Base-by-base conservation (phyloP, 2,113 vertebrate genomes). In the Hymenochirus boettgeri region DNA sequence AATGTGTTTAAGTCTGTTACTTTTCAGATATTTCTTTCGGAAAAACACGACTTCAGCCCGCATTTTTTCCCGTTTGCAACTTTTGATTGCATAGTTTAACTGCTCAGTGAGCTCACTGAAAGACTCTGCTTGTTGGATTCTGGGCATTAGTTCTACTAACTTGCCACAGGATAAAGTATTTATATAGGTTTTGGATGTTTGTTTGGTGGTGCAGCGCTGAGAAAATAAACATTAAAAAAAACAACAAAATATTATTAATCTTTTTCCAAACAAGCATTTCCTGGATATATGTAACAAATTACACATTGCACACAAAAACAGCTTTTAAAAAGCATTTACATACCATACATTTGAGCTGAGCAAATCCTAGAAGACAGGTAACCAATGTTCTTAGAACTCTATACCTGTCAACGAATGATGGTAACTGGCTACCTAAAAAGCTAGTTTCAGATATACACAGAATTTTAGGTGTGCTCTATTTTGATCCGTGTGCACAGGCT, bases 1-100 rank as follows among this genome's bases (percentile, higher is more conserved):
- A 53, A 87, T 77, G 0, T 88, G 82, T 64, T 85, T 83, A 39
- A 89, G 74, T n/a, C 83, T 76, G 31, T 82, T 84, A 71, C 77
- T 86, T 80, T 87, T 88, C 70, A 89, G 52, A 72, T 85, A 79
- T 60, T 86, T 87, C 59, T 57, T 80, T 47, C 82, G 72, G 51
- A 90, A 76, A 72, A 85, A 90, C 50, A 75, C 73, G 35, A 75
- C 71, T 70, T 1, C 80, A 42, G 72, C 1, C 52, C 73, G 81
- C 7, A 84, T 70, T 60, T 79, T 87, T 53, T 76, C 79, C 61
- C 8, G 71, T 74, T 69, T 85, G 60, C 81, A 88, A 86, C 82
- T 87, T 3, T 65, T 3, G 69, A 87, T 33, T 1, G 75, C 82
- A 61, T 52, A 76, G 64, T 60, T 77, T 59, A 90, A 83, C 22